phyloP scores from a whole-genome alignment of 2,113 vertebrate species.

The Laterallus jamaicensis region DNA sequence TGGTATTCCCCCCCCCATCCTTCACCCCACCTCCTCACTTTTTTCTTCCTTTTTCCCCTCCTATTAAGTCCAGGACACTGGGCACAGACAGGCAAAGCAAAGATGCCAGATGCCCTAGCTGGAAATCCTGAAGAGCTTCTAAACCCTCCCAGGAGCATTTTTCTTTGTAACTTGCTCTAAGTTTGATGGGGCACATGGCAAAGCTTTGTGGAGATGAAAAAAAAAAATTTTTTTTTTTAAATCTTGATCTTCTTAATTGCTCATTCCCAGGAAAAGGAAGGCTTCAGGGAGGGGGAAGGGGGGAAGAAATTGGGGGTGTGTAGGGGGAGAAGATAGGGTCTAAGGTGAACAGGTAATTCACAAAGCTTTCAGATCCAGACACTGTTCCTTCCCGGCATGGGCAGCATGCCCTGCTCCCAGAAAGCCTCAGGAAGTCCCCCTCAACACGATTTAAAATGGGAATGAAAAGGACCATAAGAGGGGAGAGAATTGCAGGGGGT shows the following conservation, averaged over 20 bases:
- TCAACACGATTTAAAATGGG: background rate
- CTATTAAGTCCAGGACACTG: conserved; percentile 42
- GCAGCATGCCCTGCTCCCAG: background rate
- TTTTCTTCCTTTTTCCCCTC: conserved; percentile 47
- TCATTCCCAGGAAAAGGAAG: conserved; percentile 36
- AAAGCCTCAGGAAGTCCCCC: background rate
- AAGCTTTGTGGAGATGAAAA: conserved; percentile 58
- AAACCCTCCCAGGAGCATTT: conserved; percentile 62
- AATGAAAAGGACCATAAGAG: background rate
- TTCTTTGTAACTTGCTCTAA: conserved; percentile 70
- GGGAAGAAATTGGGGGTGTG: fast-evolving
- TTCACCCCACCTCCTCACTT: conserved; percentile 4
- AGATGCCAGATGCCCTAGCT: background rate
- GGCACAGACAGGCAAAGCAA: conserved; percentile 48
- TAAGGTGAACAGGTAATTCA: conserved; percentile 2
- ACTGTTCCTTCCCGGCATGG: background rate
- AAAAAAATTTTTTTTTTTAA: background rate
- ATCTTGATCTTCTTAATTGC: conserved; percentile 55
- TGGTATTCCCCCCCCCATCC: conserved; percentile 16
- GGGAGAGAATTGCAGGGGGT: background rate
- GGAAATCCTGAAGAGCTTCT: conserved; percentile 53
- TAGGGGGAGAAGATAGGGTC: background rate
- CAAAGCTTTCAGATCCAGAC: background rate
- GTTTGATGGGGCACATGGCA: conserved; percentile 78
- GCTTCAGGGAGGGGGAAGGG: background rate